A percentile compares a stretch with the other conserved stretches of the same genome.
These are phyloP conservation scores for Bubo bubo DNA, from an alignment of 2,113 vertebrate genomes.

Conservation along the genomic window DNA sequence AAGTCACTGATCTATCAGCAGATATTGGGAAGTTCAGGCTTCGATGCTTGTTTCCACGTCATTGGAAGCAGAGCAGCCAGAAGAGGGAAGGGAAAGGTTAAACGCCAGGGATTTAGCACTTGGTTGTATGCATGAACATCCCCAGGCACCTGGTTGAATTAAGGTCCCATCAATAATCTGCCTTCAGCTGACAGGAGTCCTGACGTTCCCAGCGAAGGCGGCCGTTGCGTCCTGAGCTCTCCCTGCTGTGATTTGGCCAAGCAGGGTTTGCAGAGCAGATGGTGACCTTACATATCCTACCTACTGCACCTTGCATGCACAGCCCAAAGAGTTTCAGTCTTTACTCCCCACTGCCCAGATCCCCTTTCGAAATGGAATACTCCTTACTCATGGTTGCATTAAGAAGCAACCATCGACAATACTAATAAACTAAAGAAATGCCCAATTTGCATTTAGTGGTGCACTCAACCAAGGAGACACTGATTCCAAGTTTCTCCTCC, in stretches of 20 bases:
- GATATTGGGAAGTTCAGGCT: not conserved
- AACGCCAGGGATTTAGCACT: not conserved
- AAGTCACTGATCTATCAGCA: not conserved
- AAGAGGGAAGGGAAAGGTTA: not conserved
- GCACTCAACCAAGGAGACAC: not conserved
- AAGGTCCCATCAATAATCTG: not conserved
- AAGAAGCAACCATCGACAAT: fast-evolving
- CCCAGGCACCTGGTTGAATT: not conserved
- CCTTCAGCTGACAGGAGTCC: not conserved
- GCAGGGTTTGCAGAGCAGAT: constrained; percentile 42
- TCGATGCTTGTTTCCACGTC: not conserved
- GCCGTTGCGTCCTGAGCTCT: not conserved
- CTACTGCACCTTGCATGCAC: not conserved
- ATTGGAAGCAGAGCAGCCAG: not conserved
- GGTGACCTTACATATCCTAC: constrained; percentile 43
- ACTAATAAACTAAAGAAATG: not conserved
- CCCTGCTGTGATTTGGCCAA: constrained; percentile 4
- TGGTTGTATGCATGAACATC: not conserved
- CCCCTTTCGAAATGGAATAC: fast-evolving
- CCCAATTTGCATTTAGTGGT: not conserved
- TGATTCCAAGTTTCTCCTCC: not conserved
- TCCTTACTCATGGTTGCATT: fast-evolving
- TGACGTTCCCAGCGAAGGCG: not conserved
- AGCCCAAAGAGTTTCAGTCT: not conserved
- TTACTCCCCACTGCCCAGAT: not conserved